Base-by-base conservation (phyloP, 2,797 vertebrate species). In the Poeciliopsis gracilis region DNA sequence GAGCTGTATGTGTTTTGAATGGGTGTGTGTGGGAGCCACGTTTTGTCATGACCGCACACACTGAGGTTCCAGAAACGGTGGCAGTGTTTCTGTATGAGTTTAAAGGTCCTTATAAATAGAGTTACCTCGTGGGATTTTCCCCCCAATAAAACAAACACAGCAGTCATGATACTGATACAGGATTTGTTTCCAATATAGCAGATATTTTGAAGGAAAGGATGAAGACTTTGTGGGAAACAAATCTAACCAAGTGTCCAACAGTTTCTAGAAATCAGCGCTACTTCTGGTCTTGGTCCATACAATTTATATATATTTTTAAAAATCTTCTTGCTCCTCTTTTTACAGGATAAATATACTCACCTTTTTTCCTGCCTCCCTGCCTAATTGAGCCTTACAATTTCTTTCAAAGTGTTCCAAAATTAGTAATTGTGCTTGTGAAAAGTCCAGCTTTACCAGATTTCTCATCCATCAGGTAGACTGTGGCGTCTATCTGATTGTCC, bases 31-130 rank as follows among this genome's bases (percentile, higher is more conserved):
- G 87, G 90, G 87, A 91, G 83, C 82, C 81, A 47, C 80, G 77
- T 84, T 90, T 92, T 92, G 90, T 91, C 87, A 83, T 85, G 70
- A 57, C 76, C 84, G 30, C 80, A 89, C 86, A 88, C 77, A 80
- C 73, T 11, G 67, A 79, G 90, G 77, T 92, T 93, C 91, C 84
- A 92, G 91, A 92, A 92, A 84, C 74, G 4, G 36, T 41, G 81
- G 72, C 82, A 23, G 28, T 49, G 75, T 84, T 91, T 91, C 87
- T 92, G 75, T 82, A 78, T 84, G 87, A 51, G 90, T 91, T 92
- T 88, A 82, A 79, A 84, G 75, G 79, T 80, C 82, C 46, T 81
- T 23, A 6, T 71, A 73, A 41, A 77, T 82, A 82, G 57, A 85
- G 77, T 30, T 77, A 15, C 28, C 51, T 30, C 20, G 45, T 12